Conservation (phyloP, 1,140 invertebrate species). For the Octopus bimaculoides region DNA sequence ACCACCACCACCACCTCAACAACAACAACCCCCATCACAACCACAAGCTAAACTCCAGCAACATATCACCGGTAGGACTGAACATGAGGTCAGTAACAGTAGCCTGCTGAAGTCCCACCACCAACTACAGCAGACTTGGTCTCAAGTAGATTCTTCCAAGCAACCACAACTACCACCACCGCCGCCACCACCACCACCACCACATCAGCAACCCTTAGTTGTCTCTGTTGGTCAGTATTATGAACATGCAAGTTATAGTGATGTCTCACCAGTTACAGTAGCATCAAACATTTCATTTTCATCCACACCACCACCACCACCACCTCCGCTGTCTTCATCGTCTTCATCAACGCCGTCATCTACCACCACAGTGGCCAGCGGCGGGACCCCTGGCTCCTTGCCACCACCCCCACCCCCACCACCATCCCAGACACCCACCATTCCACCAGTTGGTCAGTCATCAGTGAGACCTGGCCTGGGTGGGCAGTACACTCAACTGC, state of each 20-base stretch:
- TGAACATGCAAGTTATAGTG: neutral
- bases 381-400: neutral
- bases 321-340: too few relatives aligned
- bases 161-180: neutral
- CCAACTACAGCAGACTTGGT: neutral
- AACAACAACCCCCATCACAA: too few relatives aligned
- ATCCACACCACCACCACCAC: too few relatives aligned
- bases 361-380: constrained; percentile 9
- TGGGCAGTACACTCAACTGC: too few relatives aligned
- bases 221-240: neutral
- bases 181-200: neutral
- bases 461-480: too few relatives aligned
- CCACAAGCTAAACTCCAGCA: too few relatives aligned
- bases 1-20: neutral
- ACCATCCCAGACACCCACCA: neutral
- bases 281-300: neutral
- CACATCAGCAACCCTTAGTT: neutral
- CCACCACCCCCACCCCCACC: neutral
- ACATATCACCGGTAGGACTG: neutral
- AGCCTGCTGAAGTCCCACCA: neutral
- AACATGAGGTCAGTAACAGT: neutral
- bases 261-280: constrained; percentile 13
- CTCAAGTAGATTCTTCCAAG: neutral
- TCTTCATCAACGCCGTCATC: neutral
- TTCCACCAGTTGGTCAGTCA: constrained; percentile 9